phyloP scores from a whole-genome alignment of 2,888 invertebrate genomes.

The Carterocephalus palaemon region DNA sequence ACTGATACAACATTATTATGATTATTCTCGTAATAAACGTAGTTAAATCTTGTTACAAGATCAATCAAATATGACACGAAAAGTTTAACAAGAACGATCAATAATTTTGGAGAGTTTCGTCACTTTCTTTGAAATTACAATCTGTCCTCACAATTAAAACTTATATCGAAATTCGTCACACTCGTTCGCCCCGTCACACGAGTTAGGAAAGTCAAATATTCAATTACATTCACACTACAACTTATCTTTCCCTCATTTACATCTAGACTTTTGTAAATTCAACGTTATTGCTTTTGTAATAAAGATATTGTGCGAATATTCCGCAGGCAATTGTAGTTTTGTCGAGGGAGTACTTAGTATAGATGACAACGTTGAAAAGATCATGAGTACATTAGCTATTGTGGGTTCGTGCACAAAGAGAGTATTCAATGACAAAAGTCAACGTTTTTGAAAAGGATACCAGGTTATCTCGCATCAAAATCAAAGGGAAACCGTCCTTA shows the following conservation, averaged over 20 bases:
- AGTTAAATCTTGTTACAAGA: neutral
- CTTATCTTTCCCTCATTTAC: neutral
- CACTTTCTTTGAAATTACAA: slow-evolving; percentile 15
- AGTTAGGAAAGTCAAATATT: slow-evolving; percentile 74
- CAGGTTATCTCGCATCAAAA: neutral
- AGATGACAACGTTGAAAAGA: slow-evolving; percentile 73
- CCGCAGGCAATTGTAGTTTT: neutral
- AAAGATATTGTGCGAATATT: slow-evolving; percentile 24
- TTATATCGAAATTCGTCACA: slow-evolving; percentile 48
- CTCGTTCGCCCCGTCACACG: slow-evolving; percentile 67
- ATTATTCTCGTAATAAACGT: neutral
- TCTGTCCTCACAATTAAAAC: slow-evolving; percentile 12
- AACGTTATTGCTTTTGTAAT: slow-evolving; percentile 27
- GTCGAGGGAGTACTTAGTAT: slow-evolving; percentile 64
- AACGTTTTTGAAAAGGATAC: slow-evolving; percentile 47
- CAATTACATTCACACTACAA: slow-evolving; percentile 53
- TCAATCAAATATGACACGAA: slow-evolving; percentile 5
- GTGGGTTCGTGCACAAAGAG: slow-evolving; percentile 53
- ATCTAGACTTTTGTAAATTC: slow-evolving; percentile 22
- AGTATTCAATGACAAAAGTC: slow-evolving; percentile 58
- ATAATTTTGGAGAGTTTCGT: slow-evolving; percentile 2
- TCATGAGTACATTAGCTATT: slow-evolving; percentile 74
- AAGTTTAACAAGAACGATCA: slow-evolving; percentile 4
- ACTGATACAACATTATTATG: too few species aligned
- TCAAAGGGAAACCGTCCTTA: slow-evolving; percentile 17